Percentiles rank a stretch among this genome's conserved stretches.
Conservation (phyloP, 1,140 invertebrate genomes). For the Heliconius melpomene region DNA sequence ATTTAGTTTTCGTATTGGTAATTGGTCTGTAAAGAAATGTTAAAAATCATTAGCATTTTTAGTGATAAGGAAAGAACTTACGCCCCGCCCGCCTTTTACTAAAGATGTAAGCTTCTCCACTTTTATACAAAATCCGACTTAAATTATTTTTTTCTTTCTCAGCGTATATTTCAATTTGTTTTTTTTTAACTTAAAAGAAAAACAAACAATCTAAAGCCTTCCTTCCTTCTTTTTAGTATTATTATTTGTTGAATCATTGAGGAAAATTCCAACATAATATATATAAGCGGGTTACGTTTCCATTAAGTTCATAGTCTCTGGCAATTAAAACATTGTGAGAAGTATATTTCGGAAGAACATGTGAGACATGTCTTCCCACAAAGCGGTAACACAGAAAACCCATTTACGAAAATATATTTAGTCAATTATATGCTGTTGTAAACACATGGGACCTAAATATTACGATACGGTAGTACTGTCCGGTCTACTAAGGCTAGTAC, state of each 20-base stretch:
- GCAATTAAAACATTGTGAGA: not conserved
- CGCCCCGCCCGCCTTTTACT: too few relatives aligned
- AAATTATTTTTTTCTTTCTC: too few relatives aligned
- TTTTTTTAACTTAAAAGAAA: too few relatives aligned
- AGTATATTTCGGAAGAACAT: slow-evolving; percentile 2
- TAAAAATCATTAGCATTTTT: too few relatives aligned
- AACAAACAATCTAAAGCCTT: too few relatives aligned
- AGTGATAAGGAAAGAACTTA: too few relatives aligned
- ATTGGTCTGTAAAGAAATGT: too few relatives aligned
- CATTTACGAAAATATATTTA: not conserved
- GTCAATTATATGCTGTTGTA: not conserved
- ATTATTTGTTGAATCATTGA: not conserved
- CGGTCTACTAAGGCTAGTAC: not conserved
- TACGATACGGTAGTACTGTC: too few relatives aligned
- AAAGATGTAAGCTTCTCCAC: too few relatives aligned
- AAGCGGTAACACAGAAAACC: not conserved
- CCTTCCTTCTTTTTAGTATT: not conserved
- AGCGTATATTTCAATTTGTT: too few relatives aligned
- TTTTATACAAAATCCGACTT: too few relatives aligned
- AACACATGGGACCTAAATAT: not conserved
- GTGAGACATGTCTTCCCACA: not conserved
- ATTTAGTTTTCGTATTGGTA: too few relatives aligned
- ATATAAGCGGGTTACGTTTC: not conserved
- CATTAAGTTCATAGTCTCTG: not conserved
- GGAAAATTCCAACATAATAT: not conserved